These are phyloP conservation scores for Ctenopoma multispine DNA, from an alignment of 2,797 vertebrate species.

Conservation along the genomic window DNA sequence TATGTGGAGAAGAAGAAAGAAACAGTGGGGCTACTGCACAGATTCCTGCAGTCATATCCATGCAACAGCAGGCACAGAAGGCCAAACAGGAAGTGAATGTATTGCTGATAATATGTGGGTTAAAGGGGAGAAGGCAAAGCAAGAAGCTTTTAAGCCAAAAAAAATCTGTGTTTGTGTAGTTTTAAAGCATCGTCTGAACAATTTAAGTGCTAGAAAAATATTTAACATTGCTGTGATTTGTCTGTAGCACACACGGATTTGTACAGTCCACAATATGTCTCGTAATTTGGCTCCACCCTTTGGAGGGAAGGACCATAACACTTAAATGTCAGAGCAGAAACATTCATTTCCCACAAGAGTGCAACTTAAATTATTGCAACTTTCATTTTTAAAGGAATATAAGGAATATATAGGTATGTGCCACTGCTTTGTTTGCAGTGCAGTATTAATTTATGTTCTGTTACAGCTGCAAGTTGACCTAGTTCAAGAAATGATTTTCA, in stretches of 20 bases:
- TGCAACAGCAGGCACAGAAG: conserved; percentile 11
- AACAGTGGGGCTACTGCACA: not conserved
- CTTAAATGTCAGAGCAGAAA: not conserved
- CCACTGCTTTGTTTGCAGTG: too few species aligned
- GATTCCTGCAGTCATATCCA: conserved; percentile 43
- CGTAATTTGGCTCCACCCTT: conserved; percentile 56
- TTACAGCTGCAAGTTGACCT: too few species aligned
- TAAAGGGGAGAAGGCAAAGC: conserved; percentile 12
- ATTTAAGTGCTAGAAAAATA: not conserved
- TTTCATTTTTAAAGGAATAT: not conserved
- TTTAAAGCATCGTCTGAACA: not conserved
- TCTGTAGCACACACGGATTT: too few species aligned
- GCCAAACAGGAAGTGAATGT: conserved; percentile 66
- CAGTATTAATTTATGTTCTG: too few species aligned
- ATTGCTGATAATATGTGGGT: conserved; percentile 51
- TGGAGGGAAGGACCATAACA: conserved; percentile 42
- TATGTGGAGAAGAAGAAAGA: not conserved
- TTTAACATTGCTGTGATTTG: not conserved
- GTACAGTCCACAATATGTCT: too few species aligned
- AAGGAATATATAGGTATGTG: too few species aligned
- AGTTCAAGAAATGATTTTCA: too few species aligned
- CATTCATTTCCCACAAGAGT: not conserved
- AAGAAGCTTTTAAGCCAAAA: not conserved
- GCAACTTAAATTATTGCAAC: not conserved
- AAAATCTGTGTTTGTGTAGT: not conserved